phyloP scores from a whole-genome alignment of 1,140 invertebrate species.

The Meloidogyne exigua region DNA sequence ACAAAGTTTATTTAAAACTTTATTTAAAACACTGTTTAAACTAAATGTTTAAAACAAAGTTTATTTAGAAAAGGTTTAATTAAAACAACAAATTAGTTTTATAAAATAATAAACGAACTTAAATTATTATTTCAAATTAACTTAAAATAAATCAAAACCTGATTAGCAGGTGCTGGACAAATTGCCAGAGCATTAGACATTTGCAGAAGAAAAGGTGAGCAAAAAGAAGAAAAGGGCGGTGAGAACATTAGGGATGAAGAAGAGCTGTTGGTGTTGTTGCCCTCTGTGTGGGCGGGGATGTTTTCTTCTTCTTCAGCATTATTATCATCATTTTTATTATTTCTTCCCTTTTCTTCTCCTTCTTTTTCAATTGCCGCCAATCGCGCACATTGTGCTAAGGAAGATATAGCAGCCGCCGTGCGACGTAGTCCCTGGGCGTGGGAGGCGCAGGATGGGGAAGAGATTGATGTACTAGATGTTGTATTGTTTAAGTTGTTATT shows the following conservation, averaged over 20 bases:
- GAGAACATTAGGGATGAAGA: background rate
- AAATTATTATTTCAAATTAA: no score
- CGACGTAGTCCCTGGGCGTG: background rate
- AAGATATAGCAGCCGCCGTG: background rate
- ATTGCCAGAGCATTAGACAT: background rate
- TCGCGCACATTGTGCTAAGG: background rate
- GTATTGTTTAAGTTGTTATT: background rate
- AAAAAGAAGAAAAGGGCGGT: conserved; percentile 2
- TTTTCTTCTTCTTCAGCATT: background rate
- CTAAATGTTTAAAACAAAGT: background rate
- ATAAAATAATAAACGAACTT: background rate
- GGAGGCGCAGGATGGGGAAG: background rate
- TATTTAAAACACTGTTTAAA: no score
- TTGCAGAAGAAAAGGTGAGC: background rate
- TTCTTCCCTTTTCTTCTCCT: background rate
- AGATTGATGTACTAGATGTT: background rate
- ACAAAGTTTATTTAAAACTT: background rate
- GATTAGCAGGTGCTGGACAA: background rate
- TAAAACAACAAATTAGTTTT: background rate
- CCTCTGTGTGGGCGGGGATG: background rate
- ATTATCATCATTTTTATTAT: background rate
- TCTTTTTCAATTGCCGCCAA: background rate
- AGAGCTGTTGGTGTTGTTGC: background rate
- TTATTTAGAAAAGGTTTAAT: background rate
- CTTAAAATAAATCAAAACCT: background rate